These are phyloP conservation scores for Leptinotarsa undecemlineata DNA, from an alignment of 1,140 invertebrate genomes.

Conservation along the genomic window DNA sequence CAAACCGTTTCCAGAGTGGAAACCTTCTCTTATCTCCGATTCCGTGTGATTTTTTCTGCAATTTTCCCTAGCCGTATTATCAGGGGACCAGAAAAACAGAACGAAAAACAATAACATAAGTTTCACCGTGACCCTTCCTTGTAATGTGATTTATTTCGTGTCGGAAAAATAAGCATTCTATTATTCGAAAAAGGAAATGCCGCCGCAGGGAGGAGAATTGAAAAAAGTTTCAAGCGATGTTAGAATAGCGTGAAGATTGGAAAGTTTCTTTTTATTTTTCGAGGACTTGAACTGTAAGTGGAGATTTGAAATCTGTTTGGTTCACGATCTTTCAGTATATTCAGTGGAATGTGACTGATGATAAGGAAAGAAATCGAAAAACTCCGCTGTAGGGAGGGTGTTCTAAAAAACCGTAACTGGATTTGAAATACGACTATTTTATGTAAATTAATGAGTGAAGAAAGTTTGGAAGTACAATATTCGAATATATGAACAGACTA, in stretches of 20 bases:
- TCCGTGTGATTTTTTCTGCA: neutral
- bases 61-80: neutral
- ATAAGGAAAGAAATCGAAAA: too few species aligned
- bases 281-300: neutral
- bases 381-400: too few species aligned
- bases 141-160: slow-evolving; percentile 1
- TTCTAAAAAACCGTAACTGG: too few species aligned
- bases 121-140: neutral
- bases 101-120: slow-evolving; percentile 6
- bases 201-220: neutral
- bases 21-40: neutral
- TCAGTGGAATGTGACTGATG: too few species aligned
- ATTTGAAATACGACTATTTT: too few species aligned
- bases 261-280: neutral
- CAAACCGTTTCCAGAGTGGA: neutral
- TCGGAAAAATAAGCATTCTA: slow-evolving; percentile 8
- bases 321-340: neutral
- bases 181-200: neutral
- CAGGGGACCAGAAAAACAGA: neutral
- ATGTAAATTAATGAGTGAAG: too few species aligned
- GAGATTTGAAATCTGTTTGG: neutral
- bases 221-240: neutral
- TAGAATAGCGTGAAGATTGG: neutral
- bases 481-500: too few species aligned
- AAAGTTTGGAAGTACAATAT: too few species aligned